A percentile compares a stretch with the other conserved stretches of the same genome.
Evolutionary conservation across 1,140 invertebrate genomes (phyloP).

Genomic region (Epicauta chinensis): DNA sequence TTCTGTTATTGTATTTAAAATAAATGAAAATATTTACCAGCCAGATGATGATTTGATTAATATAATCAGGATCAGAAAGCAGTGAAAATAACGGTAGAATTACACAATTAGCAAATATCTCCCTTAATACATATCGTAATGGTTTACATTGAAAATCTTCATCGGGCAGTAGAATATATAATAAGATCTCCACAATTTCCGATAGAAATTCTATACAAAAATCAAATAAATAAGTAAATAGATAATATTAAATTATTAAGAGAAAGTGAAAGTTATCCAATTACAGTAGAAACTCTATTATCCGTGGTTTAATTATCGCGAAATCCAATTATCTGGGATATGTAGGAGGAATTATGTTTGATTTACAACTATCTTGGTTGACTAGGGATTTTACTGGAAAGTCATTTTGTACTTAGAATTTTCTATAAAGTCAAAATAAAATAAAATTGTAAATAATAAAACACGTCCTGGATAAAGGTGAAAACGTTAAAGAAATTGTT

Average conservation of each 20-base stretch:
- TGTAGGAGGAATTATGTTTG: too few species aligned
- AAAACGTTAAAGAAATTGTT: too few species aligned
- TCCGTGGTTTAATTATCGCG: too few species aligned
- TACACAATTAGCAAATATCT: constrained; percentile 74
- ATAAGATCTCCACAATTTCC: constrained; percentile 75
- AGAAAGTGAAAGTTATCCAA: neutral
- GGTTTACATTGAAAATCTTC: constrained; percentile 82
- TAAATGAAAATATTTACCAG: constrained; percentile 55
- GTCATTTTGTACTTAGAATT: too few species aligned
- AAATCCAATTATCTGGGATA: too few species aligned
- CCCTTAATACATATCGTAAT: constrained; percentile 68
- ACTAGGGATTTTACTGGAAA: too few species aligned
- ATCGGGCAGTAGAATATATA: constrained; percentile 78
- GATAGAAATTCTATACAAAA: constrained; percentile 70
- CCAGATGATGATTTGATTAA: constrained; percentile 88
- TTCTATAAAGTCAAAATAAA: too few species aligned
- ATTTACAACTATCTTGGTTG: too few species aligned
- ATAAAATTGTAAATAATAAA: too few species aligned
- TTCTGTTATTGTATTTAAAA: neutral
- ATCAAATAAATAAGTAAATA: constrained; percentile 6
- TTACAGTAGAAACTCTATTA: too few species aligned
- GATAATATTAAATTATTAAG: constrained; percentile 18
- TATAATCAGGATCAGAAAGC: constrained; percentile 89
- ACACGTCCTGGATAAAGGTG: too few species aligned
- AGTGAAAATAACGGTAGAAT: constrained; percentile 73